These are phyloP conservation scores for Pardosa pseudoannulata DNA, from an alignment of 2,888 invertebrate species.

Conservation along the genomic window DNA sequence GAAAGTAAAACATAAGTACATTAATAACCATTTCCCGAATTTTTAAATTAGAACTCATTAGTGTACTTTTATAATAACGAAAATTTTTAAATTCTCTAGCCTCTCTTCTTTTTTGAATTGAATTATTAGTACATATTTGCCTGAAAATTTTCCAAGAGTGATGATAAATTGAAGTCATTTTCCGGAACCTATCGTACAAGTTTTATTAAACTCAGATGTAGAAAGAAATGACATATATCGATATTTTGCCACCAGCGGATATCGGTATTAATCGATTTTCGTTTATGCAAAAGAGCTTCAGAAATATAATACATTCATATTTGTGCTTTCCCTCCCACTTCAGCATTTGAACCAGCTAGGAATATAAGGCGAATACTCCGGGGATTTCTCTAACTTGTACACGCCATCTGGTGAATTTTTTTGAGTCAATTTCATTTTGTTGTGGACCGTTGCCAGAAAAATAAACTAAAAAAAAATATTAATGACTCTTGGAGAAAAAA, in stretches of 20 bases:
- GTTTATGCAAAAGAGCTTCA: slow-evolving; percentile 58
- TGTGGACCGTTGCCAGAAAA: slow-evolving; percentile 51
- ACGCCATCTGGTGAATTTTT: neutral
- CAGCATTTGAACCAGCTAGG: neutral
- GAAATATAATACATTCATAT: slow-evolving; percentile 61
- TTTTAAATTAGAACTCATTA: no score
- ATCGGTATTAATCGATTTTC: slow-evolving; percentile 61
- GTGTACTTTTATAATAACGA: no score
- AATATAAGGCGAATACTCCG: neutral
- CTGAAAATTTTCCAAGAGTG: no score
- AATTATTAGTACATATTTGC: no score
- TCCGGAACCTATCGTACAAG: no score
- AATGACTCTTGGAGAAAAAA: neutral
- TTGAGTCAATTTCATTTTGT: slow-evolving; percentile 33
- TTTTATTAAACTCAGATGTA: no score
- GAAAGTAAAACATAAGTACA: no score
- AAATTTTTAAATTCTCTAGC: no score
- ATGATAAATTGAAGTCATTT: no score
- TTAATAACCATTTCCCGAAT: no score
- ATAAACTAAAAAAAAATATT: neutral
- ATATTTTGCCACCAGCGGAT: slow-evolving; percentile 35
- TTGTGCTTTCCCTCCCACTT: neutral
- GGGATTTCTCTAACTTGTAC: neutral
- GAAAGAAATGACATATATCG: slow-evolving; percentile 38
- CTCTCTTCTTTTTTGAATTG: no score